A percentile compares a stretch with the other conserved stretches of the same genome.
Conservation (phyloP, 2,888 invertebrate species). For the Odontothrips loti region DNA sequence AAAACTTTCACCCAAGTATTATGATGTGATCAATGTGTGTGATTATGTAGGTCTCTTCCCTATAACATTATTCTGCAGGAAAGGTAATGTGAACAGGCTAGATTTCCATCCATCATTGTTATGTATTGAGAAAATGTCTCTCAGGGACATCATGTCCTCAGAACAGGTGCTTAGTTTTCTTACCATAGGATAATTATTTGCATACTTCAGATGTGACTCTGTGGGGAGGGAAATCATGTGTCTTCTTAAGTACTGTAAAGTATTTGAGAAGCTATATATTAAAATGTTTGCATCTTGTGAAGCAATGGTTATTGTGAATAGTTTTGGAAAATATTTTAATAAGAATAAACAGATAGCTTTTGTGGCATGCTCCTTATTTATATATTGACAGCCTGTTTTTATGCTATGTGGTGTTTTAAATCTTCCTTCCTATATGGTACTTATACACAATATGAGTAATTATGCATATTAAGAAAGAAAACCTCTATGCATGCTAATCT, state of each 20-base stretch:
- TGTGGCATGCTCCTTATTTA: conserved; percentile 2
- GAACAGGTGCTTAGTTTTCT: no score
- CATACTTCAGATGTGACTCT: neutral
- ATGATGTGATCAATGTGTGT: conserved; percentile 7
- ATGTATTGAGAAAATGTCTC: no score
- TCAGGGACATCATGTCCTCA: no score
- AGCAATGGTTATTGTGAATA: neutral
- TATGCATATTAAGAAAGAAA: neutral
- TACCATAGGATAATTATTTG: no score
- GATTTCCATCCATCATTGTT: neutral
- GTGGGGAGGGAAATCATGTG: neutral
- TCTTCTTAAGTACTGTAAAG: neutral
- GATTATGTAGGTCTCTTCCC: neutral
- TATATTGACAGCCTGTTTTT: neutral
- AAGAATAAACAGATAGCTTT: conserved; percentile 1
- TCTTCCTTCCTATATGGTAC: neutral
- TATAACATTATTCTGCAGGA: neutral
- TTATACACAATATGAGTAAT: neutral
- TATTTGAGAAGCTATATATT: neutral
- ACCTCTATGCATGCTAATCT: neutral
- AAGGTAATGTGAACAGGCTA: neutral
- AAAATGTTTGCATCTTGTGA: neutral
- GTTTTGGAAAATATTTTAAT: conserved; percentile 26
- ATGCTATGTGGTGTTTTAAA: neutral
- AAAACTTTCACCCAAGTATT: neutral